These are phyloP conservation scores for Loripinus fragilis DNA, from an alignment of 2,888 invertebrate species.

Conservation along the genomic window DNA sequence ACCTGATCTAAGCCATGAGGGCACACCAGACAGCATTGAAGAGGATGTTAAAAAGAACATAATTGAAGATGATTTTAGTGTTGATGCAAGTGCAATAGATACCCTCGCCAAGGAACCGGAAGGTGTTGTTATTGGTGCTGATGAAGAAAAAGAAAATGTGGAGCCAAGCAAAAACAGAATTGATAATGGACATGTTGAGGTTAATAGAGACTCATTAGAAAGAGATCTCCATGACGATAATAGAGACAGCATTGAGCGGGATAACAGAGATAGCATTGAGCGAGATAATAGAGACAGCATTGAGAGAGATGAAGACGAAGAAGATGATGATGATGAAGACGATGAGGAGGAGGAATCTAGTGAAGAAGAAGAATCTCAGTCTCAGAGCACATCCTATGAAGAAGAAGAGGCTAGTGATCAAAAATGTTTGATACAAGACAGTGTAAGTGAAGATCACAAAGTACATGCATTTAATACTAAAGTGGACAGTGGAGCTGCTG, in stretches of 20 bases:
- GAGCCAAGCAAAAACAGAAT: constrained; percentile 15
- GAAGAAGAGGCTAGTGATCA: constrained; percentile 65
- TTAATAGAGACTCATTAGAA: constrained; percentile 52
- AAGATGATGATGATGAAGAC: constrained; percentile 47
- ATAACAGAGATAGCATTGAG: too few species aligned
- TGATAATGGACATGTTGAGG: neutral
- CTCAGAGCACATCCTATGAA: constrained; percentile 43
- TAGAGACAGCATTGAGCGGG: constrained; percentile 1
- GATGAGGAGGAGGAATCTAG: constrained; percentile 70
- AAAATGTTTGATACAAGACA: constrained; percentile 56
- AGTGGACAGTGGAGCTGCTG: constrained; percentile 40
- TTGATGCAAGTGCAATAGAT: neutral
- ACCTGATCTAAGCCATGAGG: neutral
- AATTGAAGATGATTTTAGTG: constrained; percentile 12
- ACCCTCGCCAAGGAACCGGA: neutral
- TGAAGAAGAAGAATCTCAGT: constrained; percentile 48
- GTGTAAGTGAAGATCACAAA: constrained; percentile 48
- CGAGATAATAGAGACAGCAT: constrained; percentile 43
- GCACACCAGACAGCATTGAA: constrained; percentile 14
- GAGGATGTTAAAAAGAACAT: neutral
- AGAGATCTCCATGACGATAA: constrained; percentile 20
- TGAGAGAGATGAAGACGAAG: constrained; percentile 50
- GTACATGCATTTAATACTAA: constrained; percentile 25
- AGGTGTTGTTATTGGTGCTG: neutral
- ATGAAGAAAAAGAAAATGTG: constrained; percentile 30